Base-by-base conservation (phyloP, 2,888 invertebrate species). In the Ashinkailepas kermadecensis region DNA sequence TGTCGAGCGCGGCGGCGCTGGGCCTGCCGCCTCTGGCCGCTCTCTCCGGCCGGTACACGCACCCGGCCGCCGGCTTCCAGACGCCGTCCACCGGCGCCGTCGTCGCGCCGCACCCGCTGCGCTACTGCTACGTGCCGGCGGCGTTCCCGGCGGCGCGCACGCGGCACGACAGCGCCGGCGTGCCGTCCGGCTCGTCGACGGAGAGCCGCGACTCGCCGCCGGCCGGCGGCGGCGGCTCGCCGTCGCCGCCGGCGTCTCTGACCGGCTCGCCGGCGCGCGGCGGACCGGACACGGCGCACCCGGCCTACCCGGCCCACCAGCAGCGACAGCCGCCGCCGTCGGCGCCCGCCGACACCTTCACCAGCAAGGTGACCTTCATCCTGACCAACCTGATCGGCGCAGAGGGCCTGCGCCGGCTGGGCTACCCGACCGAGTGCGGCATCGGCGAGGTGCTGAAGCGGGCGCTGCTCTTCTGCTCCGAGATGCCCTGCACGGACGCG, bases 401-500 rank as follows among this genome's bases (percentile, higher is more conserved):
- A 1, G 83, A 83, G 23, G 81, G 82, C 8, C 81, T 84, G 39
- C 80, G 80, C 54, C 64, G 82, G 23, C 80, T 84, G 12, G 84
- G 84, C 15, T 82, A 83, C 78, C 84, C 83, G 8, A 15, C 11
- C 74, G 54, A 81, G 13, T 78, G 81, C 56, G 81, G 81, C 58
- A 81, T 83, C 8, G 84, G 83, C 81, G 82, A 84, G 18, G 82
- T 83, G 15, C 80, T 84, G 58, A 81, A 82, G 82, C 79, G 79
- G 13, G 83, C 83, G 6, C 80, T 84, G 25, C 81, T 81, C 13
- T 65, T 83, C 62, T 83, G 83, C 82, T 81, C 82, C 7, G 83
- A 83, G 25, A 83, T 83, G 79, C 83, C 84, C 0, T 84, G 84
- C 81, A 82, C 81, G 62, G 84, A 84, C 70, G 83, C 84, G 62